These are phyloP conservation scores for Somateria mollissima DNA, from an alignment of 2,797 vertebrate species.

Conservation along the genomic window DNA sequence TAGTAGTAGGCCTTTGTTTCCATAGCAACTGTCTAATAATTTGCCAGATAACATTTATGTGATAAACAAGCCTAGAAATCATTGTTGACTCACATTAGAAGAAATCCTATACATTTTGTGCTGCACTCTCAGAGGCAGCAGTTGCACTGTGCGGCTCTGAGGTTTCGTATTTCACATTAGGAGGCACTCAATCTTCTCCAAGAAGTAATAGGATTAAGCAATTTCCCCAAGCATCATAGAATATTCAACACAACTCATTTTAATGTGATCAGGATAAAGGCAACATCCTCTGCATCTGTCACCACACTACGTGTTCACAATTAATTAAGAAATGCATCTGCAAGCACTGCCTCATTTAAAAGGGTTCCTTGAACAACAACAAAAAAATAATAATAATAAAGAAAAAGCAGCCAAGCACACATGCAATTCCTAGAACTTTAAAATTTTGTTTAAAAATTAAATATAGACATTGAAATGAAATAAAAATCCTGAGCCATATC, in stretches of 20 bases:
- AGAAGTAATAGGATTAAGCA: constrained; percentile 65
- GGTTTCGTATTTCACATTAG: constrained; percentile 62
- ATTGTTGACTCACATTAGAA: constrained; percentile 64
- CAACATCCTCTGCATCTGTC: constrained; percentile 56
- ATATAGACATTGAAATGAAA: background rate
- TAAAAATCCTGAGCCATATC: background rate
- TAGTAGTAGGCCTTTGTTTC: constrained; percentile 45
- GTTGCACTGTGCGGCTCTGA: constrained; percentile 10
- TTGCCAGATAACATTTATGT: constrained; percentile 70
- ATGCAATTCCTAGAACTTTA: background rate
- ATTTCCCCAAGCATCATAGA: constrained; percentile 64
- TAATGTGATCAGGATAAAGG: constrained; percentile 62
- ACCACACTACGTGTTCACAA: constrained; percentile 27
- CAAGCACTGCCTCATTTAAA: constrained; percentile 9
- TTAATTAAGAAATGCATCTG: constrained; percentile 66
- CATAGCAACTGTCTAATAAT: constrained; percentile 70
- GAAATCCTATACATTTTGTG: constrained; percentile 39
- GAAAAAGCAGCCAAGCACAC: background rate
- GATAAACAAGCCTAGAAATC: constrained; percentile 73
- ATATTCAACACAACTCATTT: constrained; percentile 69
- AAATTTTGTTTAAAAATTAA: background rate
- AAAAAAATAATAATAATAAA: background rate
- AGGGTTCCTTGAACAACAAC: background rate
- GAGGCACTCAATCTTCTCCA: constrained; percentile 52
- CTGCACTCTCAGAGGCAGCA: constrained; percentile 20